phyloP scores from a whole-genome alignment of 92 coral and sea anemone genomes.

The Scolanthus callimorphus region DNA sequence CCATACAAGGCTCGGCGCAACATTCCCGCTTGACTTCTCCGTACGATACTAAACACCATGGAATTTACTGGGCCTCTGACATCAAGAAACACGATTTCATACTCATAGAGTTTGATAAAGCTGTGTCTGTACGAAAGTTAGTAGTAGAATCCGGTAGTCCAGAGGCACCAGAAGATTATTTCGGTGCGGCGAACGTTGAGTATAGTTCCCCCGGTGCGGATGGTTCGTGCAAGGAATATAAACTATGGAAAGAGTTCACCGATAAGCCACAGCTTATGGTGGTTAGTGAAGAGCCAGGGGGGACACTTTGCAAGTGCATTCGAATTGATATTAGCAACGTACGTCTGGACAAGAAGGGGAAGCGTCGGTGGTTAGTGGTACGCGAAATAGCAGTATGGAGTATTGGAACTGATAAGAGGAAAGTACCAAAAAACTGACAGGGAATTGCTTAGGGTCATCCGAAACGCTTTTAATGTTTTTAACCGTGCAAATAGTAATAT shows the following conservation, averaged over 20 bases:
- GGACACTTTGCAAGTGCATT: constrained; percentile 36
- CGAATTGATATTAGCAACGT: constrained; percentile 40
- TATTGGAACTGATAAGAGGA: neutral
- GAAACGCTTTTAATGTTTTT: no score
- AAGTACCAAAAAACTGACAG: neutral
- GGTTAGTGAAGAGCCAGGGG: constrained; percentile 1
- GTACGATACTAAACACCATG: constrained; percentile 24
- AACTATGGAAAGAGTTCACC: constrained; percentile 20
- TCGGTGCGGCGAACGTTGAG: constrained; percentile 50
- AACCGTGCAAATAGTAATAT: no score
- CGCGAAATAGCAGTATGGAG: constrained; percentile 74
- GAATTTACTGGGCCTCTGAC: constrained; percentile 60
- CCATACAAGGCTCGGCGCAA: constrained; percentile 15
- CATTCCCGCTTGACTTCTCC: constrained; percentile 26
- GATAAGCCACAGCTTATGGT: constrained; percentile 31
- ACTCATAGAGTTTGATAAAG: constrained; percentile 30
- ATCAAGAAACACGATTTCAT: constrained; percentile 37
- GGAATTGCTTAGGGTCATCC: no score
- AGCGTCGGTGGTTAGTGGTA: constrained; percentile 48
- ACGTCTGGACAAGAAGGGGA: constrained; percentile 23
- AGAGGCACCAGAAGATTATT: constrained; percentile 55
- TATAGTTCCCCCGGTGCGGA: constrained; percentile 7
- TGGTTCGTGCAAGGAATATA: constrained; percentile 39
- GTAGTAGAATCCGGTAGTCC: constrained; percentile 60
- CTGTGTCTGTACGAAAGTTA: constrained; percentile 21